These are phyloP conservation scores for Drosophila truncata DNA, from an alignment of 1,140 invertebrate genomes.

Conservation along the genomic window DNA sequence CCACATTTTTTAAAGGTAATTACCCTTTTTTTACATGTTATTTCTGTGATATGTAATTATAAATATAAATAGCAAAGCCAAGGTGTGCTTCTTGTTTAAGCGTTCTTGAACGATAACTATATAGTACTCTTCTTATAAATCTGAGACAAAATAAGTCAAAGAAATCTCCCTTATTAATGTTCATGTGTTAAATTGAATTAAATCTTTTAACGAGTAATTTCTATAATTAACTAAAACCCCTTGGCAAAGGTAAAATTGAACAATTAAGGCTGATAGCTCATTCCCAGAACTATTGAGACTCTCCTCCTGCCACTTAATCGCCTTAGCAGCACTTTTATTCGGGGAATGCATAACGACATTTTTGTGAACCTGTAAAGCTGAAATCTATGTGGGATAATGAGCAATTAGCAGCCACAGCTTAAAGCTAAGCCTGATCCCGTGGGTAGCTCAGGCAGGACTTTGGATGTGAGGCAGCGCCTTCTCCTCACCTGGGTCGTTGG, in stretches of 20 bases:
- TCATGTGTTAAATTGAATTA: neutral
- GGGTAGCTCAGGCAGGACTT: neutral
- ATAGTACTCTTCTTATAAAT: no score
- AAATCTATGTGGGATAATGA: conserved; percentile 42
- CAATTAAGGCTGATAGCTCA: conserved; percentile 5
- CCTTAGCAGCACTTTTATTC: conserved; percentile 2
- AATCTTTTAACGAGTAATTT: neutral
- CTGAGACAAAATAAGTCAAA: neutral
- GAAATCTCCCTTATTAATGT: neutral
- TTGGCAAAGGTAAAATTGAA: neutral
- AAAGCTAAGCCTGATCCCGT: conserved; percentile 20
- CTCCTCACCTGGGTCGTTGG: conserved; percentile 43
- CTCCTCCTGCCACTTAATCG: conserved; percentile 10
- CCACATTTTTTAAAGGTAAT: no score
- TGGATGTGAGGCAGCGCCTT: neutral
- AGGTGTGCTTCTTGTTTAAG: neutral
- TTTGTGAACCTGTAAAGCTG: conserved; percentile 14
- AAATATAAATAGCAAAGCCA: neutral
- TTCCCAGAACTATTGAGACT: neutral
- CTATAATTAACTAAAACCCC: neutral
- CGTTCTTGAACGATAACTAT: neutral
- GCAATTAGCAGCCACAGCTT: conserved; percentile 49
- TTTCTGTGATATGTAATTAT: neutral
- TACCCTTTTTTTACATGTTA: neutral
- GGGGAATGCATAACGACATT: conserved; percentile 15